Evolutionary conservation across 2,888 invertebrate species (phyloP).

Genomic region (Eupsilia transversa): DNA sequence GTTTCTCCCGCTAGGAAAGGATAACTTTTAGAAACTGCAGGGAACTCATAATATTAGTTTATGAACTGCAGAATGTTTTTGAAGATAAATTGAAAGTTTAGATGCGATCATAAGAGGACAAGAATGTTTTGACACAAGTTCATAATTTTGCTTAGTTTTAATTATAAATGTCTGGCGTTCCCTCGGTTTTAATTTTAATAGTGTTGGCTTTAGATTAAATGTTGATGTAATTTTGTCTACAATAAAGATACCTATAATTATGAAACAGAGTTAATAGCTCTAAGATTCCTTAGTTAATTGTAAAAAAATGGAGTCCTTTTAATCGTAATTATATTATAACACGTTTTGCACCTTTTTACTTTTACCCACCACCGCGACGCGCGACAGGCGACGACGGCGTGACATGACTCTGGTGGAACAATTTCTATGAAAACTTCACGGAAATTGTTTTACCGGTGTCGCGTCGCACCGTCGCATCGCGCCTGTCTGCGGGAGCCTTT

Average conservation of each 20-base stretch:
- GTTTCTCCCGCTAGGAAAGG: conserved; percentile 19
- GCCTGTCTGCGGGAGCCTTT: no score
- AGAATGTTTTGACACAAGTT: conserved; percentile 22
- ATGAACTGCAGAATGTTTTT: conserved; percentile 29
- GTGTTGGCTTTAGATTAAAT: conserved; percentile 7
- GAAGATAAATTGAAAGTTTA: conserved; percentile 33
- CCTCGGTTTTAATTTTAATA: conserved; percentile 1
- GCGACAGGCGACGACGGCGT: no score
- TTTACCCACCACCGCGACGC: no score
- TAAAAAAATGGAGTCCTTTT: background rate
- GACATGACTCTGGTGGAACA: no score
- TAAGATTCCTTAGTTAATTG: conserved; percentile 1
- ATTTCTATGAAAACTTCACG: no score
- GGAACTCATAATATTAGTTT: conserved; percentile 31
- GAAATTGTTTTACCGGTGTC: no score
- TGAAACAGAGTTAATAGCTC: conserved; percentile 1
- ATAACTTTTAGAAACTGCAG: conserved; percentile 38
- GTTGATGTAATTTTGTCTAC: background rate
- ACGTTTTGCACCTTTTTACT: no score
- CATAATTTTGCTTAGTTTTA: background rate
- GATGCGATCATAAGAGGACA: conserved; percentile 6
- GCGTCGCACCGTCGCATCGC: no score
- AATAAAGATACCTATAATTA: conserved; percentile 11
- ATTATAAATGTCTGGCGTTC: background rate
- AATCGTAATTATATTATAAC: background rate